Conservation (phyloP, 2,113 vertebrate species). For the Caretta caretta region DNA sequence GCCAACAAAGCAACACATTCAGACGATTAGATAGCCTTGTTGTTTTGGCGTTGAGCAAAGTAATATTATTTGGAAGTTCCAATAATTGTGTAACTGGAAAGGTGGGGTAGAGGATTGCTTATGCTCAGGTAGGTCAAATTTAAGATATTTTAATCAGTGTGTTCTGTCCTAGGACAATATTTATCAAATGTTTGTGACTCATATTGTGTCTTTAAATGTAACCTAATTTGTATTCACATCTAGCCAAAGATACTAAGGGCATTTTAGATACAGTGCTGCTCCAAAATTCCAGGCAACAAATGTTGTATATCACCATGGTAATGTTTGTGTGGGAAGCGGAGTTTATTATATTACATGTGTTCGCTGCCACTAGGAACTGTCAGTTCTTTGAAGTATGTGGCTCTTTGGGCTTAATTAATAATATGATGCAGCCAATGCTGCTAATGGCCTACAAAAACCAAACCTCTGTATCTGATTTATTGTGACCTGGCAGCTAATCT, state of each 20-base stretch:
- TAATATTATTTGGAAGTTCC: not conserved
- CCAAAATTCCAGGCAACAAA: constrained; percentile 29
- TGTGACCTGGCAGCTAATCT: not conserved
- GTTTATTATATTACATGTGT: constrained; percentile 20
- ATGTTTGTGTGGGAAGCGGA: constrained; percentile 33
- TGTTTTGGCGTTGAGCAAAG: not conserved
- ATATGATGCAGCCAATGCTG: not conserved
- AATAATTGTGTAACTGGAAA: not conserved
- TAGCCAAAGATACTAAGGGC: constrained; percentile 25
- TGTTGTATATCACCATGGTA: constrained; percentile 62
- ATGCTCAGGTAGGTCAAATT: not conserved
- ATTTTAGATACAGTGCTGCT: constrained; percentile 34
- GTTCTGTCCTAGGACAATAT: not conserved
- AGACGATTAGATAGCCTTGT: not conserved
- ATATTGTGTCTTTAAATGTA: constrained; percentile 28
- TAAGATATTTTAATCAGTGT: not conserved
- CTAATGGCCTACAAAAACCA: not conserved
- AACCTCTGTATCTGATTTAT: not conserved
- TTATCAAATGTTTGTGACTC: not conserved
- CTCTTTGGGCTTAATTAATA: constrained; percentile 21
- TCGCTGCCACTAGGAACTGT: constrained; percentile 1
- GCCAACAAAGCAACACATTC: not conserved
- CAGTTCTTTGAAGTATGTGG: constrained; percentile 18
- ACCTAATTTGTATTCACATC: constrained; percentile 28
- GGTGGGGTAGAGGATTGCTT: not conserved